Evolutionary conservation across 2,888 invertebrate species (phyloP).

Genomic region (Villa cingulata): DNA sequence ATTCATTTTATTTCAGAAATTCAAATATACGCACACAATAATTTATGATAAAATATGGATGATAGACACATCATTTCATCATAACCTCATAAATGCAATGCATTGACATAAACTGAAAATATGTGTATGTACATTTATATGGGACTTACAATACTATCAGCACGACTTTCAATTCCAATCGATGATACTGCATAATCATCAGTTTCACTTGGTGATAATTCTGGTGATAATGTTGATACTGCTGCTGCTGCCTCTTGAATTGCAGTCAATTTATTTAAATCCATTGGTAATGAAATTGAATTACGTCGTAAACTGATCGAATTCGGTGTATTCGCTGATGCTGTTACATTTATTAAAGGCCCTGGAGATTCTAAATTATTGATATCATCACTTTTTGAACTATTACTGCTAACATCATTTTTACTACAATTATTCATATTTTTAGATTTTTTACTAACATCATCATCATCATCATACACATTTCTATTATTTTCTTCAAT

Average conservation of each 20-base stretch:
- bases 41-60: no score
- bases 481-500: background rate
- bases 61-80: no score
- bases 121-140: no score
- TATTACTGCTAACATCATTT: background rate
- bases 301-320: conserved; percentile 43
- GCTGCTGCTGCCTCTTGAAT: conserved; percentile 38
- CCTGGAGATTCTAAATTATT: conserved; percentile 29
- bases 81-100: no score
- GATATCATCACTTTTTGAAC: background rate
- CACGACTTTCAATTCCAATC: background rate
- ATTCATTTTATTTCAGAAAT: no score
- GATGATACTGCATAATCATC: background rate
- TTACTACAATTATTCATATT: background rate
- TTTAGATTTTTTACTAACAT: no score
- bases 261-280: conserved; percentile 48
- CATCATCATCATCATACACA: background rate
- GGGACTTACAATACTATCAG: conserved; percentile 1
- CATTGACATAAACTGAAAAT: no score
- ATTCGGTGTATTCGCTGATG: conserved; percentile 29
- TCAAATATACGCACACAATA: no score
- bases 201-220: no score
- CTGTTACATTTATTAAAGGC: conserved; percentile 28
- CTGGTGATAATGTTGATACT: no score
- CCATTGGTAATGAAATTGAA: conserved; percentile 59